These are phyloP conservation scores for Aplocera efformata DNA, from an alignment of 2,888 invertebrate genomes.

Conservation along the genomic window DNA sequence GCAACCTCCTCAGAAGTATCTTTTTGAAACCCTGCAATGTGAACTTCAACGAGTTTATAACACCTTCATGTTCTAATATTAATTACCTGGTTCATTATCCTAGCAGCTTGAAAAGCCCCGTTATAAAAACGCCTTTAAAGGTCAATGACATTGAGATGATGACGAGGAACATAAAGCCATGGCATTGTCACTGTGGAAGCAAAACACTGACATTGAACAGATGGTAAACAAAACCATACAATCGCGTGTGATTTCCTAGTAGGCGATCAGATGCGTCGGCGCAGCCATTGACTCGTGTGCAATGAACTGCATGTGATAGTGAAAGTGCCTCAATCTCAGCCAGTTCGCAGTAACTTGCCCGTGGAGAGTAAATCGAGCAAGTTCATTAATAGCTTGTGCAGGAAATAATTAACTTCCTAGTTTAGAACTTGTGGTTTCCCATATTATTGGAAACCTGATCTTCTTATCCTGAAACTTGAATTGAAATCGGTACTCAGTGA, in stretches of 20 bases:
- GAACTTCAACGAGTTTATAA: too few relatives aligned
- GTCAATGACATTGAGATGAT: constrained; percentile 8
- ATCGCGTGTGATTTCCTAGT: constrained; percentile 26
- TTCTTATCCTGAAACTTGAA: too few relatives aligned
- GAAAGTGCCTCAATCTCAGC: constrained; percentile 26
- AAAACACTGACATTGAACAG: constrained; percentile 5
- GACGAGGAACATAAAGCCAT: too few relatives aligned
- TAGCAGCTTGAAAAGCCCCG: constrained; percentile 2
- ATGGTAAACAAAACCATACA: constrained; percentile 15
- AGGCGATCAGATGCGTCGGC: constrained; percentile 17
- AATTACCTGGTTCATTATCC: neutral
- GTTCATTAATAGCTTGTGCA: constrained; percentile 8
- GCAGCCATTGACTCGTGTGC: constrained; percentile 27
- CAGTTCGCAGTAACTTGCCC: constrained; percentile 17
- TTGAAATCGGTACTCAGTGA: too few relatives aligned
- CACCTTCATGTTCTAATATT: too few relatives aligned
- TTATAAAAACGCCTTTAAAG: neutral
- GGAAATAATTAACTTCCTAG: constrained; percentile 2
- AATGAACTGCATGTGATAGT: constrained; percentile 31
- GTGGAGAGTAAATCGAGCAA: constrained; percentile 12
- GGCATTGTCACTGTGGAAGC: neutral
- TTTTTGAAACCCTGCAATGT: too few relatives aligned
- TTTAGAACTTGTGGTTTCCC: too few relatives aligned
- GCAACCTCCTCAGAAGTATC: too few relatives aligned
- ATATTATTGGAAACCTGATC: too few relatives aligned